phyloP scores from a whole-genome alignment of 2,113 vertebrate genomes.

The Silurus asotus region DNA sequence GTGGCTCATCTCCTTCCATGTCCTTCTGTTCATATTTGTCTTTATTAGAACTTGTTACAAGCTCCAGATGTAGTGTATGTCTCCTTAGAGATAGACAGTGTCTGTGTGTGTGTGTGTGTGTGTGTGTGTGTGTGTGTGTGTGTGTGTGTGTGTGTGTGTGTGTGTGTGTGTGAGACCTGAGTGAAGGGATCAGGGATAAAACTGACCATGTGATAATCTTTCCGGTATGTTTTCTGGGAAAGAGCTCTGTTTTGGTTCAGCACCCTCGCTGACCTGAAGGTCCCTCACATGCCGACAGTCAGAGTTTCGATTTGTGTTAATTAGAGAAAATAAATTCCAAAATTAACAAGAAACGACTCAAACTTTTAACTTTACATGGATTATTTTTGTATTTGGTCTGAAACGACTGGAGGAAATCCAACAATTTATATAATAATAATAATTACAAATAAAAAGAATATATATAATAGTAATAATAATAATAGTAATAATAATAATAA shows the following conservation, averaged over 20 bases:
- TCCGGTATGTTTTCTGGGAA: conserved; percentile 26
- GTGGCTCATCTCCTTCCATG: background rate
- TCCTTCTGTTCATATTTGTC: conserved; percentile 22
- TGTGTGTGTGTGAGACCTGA: background rate
- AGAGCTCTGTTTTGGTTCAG: conserved; percentile 13
- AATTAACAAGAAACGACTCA: background rate
- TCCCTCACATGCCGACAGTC: conserved; percentile 24
- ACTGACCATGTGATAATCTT: conserved; percentile 19
- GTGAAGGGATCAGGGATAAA: background rate
- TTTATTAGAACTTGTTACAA: conserved; percentile 24
- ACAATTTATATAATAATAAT: no score
- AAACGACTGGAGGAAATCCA: no score
- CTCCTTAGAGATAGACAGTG: background rate
- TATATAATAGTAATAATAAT: no score
- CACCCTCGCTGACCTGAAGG: conserved; percentile 18
- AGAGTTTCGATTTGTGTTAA: conserved; percentile 8
- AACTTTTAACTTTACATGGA: background rate
- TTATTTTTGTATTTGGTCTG: background rate
- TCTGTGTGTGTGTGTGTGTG: background rate
- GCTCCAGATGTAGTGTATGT: conserved; percentile 25
- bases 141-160: conserved; percentile 12
- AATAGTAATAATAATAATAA: no score
- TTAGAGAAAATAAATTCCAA: background rate
- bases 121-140: conserved; percentile 8
- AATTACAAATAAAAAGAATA: background rate